Base-by-base conservation (phyloP, 2,797 vertebrate species). In the Sphaeramia orbicularis region DNA sequence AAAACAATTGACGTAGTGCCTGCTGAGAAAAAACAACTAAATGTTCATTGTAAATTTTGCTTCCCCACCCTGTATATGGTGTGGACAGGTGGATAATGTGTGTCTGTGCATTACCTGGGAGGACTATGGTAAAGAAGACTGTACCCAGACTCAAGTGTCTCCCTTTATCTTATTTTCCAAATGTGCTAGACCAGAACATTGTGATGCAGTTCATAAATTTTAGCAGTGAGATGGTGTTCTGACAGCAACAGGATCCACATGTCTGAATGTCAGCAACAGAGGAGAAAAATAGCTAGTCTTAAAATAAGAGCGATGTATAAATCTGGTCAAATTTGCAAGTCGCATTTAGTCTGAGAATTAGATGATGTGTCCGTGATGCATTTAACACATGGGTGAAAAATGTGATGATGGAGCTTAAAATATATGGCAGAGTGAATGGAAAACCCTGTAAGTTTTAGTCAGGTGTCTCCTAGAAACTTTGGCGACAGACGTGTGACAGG, bases 141-240 rank as follows among this genome's bases (percentile, higher is more conserved):
- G 50, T 1, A 50, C n/a, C 8, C 6, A 58, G 24, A 56, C 43
- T 44, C 19, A 4, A 45, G 41, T 52, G 59, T 66, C 42, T 60
- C 15, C 45, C 41, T 72, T 49, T 10, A 54, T 65, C 53, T 63
- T 62, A 32, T 51, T 50, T 40, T 59, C 55, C 37, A 47, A 43
- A 52, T 59, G 59, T 82, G 61, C 43, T 53, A 38, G 71, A 84
- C 75, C 45, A 74, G 74, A 85, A 73, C 53, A 36, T 43, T 27
- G 35, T 21, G 70, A 86, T 78, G 52, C 47, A 43, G 40, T 54
- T 84, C 76, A 85, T 84, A 60, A 77, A 74, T 83, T 81, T 87
- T 67, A 74, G 76, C 73, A 43, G 71, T 43, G 61, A 71, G 71
- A 54, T 71, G 58, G 54, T 52, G 65, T 44, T 78, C 81, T 66